These are phyloP conservation scores for Crambe crambe DNA, from an alignment of 37 sponge, comb jelly and placozoan species.

Conservation along the genomic window DNA sequence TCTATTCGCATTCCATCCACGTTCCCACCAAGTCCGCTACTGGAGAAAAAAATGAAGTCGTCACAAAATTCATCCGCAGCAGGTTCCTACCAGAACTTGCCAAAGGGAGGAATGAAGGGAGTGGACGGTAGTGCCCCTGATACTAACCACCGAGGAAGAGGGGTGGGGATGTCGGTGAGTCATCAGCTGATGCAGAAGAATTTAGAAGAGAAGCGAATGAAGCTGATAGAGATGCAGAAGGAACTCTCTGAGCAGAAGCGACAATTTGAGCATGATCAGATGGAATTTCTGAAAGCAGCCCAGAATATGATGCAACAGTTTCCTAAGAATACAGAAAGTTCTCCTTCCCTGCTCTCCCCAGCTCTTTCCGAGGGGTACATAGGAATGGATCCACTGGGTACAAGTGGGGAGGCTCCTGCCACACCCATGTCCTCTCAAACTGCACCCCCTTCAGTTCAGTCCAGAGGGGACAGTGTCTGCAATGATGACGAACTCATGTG, in stretches of 20 bases:
- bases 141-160: too few species aligned
- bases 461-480: too few species aligned
- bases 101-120: background rate
- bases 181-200: slow-evolving; percentile 32
- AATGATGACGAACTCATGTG: too few species aligned
- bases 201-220: slow-evolving; percentile 49
- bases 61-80: background rate
- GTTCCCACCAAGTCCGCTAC: background rate
- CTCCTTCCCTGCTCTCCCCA: background rate
- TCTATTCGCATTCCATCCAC: background rate
- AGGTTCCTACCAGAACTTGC: background rate
- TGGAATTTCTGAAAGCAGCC: slow-evolving; percentile 41
- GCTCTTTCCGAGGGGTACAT: background rate
- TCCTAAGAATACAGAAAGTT: background rate
- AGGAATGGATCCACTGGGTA: background rate
- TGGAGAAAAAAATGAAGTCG: background rate
- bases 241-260: slow-evolving; percentile 57
- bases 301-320: slow-evolving; percentile 52
- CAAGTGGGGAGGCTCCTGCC: background rate
- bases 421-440: background rate
- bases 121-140: background rate
- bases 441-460: too few species aligned
- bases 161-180: background rate
- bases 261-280: slow-evolving; percentile 55
- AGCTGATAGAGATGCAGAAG: slow-evolving; percentile 54